Evolutionary conservation across 2,888 invertebrate species (phyloP), one percentile per base, ranked within the genome.

Genomic region (Lepidocyrtoides sp.): DNA sequence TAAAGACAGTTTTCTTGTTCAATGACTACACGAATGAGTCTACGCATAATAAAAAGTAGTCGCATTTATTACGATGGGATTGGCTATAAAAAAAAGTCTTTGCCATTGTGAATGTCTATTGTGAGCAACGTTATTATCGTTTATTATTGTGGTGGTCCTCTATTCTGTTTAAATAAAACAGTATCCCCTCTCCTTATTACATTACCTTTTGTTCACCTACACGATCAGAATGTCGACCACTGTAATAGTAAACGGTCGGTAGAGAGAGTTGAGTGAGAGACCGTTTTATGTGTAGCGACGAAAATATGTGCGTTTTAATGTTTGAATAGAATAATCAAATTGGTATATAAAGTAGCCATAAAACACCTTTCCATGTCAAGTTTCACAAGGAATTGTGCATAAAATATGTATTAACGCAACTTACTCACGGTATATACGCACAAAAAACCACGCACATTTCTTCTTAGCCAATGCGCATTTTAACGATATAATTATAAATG

Each of bases 41-140:
- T 44, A 84, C 29, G 41, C 23, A 75, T 23, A 77, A 72, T 32
- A 54, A 20, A 85, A 75, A 75, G 60, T 57, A 57, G 0, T 12
- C 86, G 57, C 89, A 89, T 89, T 83, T 89, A 82, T 89, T 89
- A 82, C 83, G 60, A 69, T 36, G 36, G 82, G 69, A 89, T 89
- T 72, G 89, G 29, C 82, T 48, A 82, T 82, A 89, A 89, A 89
- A 89, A 89, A 54, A n/a, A n/a, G 82, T 69, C 89, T 41, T 75
- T 60, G 36, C 82, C 89, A 81, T 75, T 89, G 83, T 89, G 36
- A 89, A 75, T 75, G 75, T 66, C 82, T 60, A 89, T 75, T 89
- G 88, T 54, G 36, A 69, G 86, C 54, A 77, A 63, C 60, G 32
- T 57, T 60, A 86, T 86, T 86, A 77, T 86, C 86, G 60, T 86